Evolutionary conservation across 2,113 vertebrate species (phyloP).

Genomic region (Entelurus aequoreus): DNA sequence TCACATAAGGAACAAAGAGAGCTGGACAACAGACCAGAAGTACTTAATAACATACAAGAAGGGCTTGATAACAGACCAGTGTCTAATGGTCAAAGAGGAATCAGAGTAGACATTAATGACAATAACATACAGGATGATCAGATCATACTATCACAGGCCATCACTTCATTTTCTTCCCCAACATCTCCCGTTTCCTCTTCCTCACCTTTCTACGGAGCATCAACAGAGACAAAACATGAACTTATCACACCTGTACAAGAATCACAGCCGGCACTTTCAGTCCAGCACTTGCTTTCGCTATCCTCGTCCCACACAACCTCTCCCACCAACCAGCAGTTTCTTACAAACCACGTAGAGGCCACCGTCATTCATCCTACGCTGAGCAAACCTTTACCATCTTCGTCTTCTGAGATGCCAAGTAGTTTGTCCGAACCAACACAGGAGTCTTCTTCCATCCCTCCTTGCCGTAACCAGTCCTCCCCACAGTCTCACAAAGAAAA

Average conservation of each 20-base stretch:
- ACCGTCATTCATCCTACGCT: slow-evolving; percentile 25
- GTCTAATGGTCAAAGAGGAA: slow-evolving; percentile 28
- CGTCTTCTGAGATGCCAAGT: slow-evolving; percentile 18
- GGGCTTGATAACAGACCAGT: slow-evolving; percentile 54
- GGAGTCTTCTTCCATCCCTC: slow-evolving; percentile 29
- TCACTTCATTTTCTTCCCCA: slow-evolving; percentile 19
- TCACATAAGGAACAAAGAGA: slow-evolving; percentile 29
- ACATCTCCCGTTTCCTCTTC: slow-evolving; percentile 33
- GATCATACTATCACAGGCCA: slow-evolving; percentile 18
- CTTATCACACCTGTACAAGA: slow-evolving; percentile 71
- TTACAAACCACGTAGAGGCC: slow-evolving; percentile 20
- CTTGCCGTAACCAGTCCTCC: slow-evolving; percentile 11
- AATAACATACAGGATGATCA: slow-evolving; percentile 49
- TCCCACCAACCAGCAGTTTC: slow-evolving; percentile 10
- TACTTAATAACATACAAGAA: slow-evolving; percentile 28
- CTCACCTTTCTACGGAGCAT: slow-evolving; percentile 28
- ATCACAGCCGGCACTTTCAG: slow-evolving; percentile 54
- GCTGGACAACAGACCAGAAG: slow-evolving; percentile 17
- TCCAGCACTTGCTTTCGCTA: slow-evolving; percentile 29
- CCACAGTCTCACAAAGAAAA: slow-evolving; percentile 30
- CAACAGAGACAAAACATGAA: slow-evolving; percentile 44
- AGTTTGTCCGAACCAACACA: slow-evolving; percentile 46
- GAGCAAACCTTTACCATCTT: slow-evolving; percentile 26
- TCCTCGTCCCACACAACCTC: slow-evolving; percentile 13
- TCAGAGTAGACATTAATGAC: slow-evolving; percentile 65